phyloP scores from a whole-genome alignment of 1,140 invertebrate species.

The Helicoverpa armigera region DNA sequence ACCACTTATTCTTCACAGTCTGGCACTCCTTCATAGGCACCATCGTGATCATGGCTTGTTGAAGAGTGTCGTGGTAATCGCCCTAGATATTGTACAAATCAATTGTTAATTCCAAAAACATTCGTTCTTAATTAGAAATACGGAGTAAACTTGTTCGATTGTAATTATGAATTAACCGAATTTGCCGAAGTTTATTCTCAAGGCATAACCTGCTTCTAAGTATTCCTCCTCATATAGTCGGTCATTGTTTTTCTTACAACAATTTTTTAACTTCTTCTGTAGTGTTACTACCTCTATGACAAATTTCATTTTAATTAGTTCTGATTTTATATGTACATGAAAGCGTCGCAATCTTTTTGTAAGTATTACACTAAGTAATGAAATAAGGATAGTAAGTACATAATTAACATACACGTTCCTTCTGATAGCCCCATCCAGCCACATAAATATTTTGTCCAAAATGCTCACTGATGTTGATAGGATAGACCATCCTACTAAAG shows the following conservation, averaged over 20 bases:
- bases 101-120: not conserved
- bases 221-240: no score
- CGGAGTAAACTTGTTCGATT: no score
- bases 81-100: conserved; percentile 54
- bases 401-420: conserved; percentile 63
- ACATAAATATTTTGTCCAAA: conserved; percentile 59
- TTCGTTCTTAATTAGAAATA: no score
- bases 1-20: conserved; percentile 60
- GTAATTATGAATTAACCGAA: no score
- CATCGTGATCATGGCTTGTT: conserved; percentile 58
- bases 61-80: conserved; percentile 62
- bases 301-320: no score
- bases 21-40: conserved; percentile 61
- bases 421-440: conserved; percentile 69
- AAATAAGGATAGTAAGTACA: not conserved
- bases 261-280: no score
- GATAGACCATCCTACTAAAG: conserved; percentile 54
- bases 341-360: no score
- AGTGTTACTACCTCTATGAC: no score
- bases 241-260: no score
- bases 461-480: conserved; percentile 59
- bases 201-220: no score
- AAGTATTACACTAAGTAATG: not conserved
- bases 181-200: no score
- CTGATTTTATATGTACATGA: no score